Percentiles rank a stretch among this genome's conserved stretches.
These are phyloP conservation scores for Icerya purchasi DNA, from an alignment of 2,888 invertebrate genomes.

Conservation along the genomic window DNA sequence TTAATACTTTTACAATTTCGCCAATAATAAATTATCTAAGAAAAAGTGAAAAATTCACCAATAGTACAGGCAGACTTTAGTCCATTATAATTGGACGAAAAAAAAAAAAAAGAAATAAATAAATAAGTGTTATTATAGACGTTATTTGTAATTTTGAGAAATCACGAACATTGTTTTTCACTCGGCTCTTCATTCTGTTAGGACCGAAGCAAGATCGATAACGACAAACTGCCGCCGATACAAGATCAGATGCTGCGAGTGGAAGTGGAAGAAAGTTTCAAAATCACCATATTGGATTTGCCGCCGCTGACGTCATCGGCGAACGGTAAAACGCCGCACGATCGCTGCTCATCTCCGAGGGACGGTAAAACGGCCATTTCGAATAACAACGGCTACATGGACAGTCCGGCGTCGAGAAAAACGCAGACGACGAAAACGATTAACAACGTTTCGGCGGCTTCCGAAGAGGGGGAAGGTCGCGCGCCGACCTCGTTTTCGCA, in stretches of 20 bases:
- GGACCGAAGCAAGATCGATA: not conserved
- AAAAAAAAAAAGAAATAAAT: not conserved
- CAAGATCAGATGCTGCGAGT: constrained; percentile 16
- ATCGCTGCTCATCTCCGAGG: too few relatives aligned
- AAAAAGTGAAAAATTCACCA: too few relatives aligned
- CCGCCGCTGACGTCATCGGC: constrained; percentile 20
- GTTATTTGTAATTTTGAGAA: too few relatives aligned
- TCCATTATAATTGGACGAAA: not conserved
- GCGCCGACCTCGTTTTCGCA: constrained; percentile 25
- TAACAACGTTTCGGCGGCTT: constrained; percentile 10
- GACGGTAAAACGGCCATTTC: constrained; percentile 2
- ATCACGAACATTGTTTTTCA: too few relatives aligned
- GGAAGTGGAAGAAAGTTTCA: constrained; percentile 12
- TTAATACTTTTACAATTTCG: too few relatives aligned
- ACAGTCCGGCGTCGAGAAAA: constrained; percentile 7
- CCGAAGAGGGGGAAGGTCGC: constrained; percentile 11
- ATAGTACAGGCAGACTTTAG: too few relatives aligned
- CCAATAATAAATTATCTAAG: too few relatives aligned
- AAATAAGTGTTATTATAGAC: not conserved
- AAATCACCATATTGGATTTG: constrained; percentile 18
- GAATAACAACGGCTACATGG: not conserved
- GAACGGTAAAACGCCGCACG: constrained; percentile 7
- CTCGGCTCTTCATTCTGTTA: too few relatives aligned
- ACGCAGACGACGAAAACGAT: constrained; percentile 13
- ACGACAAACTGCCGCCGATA: not conserved